phyloP scores from a whole-genome alignment of 2,113 vertebrate species.

The Emydocephalus ijimae region DNA sequence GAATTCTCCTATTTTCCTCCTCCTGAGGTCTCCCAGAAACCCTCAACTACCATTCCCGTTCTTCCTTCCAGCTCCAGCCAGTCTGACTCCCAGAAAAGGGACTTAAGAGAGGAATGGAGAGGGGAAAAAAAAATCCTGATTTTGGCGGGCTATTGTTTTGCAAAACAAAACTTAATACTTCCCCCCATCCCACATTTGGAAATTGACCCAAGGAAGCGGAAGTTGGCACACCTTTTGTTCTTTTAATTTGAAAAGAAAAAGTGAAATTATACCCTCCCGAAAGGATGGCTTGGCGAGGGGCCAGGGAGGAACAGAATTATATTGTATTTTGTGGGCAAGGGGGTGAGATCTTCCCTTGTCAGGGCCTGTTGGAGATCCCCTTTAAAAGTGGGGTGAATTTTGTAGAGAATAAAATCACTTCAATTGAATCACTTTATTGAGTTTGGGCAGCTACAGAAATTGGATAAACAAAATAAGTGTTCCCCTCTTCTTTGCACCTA shows the following conservation, averaged over 20 bases:
- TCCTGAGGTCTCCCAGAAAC: neutral
- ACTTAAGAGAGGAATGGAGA: neutral
- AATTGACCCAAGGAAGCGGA: neutral
- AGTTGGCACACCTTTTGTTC: neutral
- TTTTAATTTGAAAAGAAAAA: neutral
- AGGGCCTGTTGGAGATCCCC: neutral
- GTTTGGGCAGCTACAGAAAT: neutral
- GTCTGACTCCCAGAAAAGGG: neutral
- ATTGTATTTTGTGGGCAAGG: neutral
- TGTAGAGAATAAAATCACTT: neutral
- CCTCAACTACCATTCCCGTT: neutral
- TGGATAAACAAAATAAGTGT: neutral
- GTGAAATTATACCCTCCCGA: neutral
- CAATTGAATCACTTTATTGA: neutral
- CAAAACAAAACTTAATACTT: neutral
- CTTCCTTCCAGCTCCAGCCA: neutral
- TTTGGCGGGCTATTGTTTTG: neutral
- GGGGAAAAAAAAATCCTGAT: accelerated
- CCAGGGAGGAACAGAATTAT: neutral
- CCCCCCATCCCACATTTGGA: neutral
- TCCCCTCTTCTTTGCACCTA: neutral
- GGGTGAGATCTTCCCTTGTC: neutral
- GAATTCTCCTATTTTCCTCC: neutral
- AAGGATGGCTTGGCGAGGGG: neutral
- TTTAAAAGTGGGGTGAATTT: neutral